Conservation (phyloP, 2,888 invertebrate species). For the Ornithoptera alexandrae region DNA sequence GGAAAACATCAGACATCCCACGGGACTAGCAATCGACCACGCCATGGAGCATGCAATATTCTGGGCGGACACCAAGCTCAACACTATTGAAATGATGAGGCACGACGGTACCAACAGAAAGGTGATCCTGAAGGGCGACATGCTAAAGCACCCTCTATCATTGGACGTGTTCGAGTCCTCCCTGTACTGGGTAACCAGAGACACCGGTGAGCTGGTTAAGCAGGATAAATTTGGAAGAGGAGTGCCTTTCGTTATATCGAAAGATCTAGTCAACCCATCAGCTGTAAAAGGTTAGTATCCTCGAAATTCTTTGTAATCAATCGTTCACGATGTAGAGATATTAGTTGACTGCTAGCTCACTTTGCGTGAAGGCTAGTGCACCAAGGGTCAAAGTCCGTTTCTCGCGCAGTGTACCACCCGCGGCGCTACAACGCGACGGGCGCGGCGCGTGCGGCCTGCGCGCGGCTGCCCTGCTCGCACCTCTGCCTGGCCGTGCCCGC, state of each 20-base stretch:
- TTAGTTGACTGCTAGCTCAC: no score
- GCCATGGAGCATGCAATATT: constrained; percentile 93
- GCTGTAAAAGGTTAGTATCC: constrained; percentile 85
- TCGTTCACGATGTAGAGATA: neutral
- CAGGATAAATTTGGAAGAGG: constrained; percentile 99
- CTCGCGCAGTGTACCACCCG: constrained; percentile 85
- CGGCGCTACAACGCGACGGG: constrained; percentile 89
- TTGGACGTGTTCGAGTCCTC: constrained; percentile 96
- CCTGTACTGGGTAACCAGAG: constrained; percentile 95
- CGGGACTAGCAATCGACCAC: constrained; percentile 94
- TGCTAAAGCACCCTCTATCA: constrained; percentile 88
- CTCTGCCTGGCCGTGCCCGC: constrained; percentile 94
- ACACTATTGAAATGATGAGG: constrained; percentile 92
- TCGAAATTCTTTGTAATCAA: no score
- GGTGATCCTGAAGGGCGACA: constrained; percentile 85
- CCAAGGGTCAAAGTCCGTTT: neutral
- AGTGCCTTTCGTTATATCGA: constrained; percentile 89
- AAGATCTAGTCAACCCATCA: constrained; percentile 91
- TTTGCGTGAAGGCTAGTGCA: no score
- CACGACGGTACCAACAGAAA: constrained; percentile 89
- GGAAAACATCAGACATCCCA: constrained; percentile 91
- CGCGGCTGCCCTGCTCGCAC: constrained; percentile 89
- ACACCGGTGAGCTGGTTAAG: constrained; percentile 90
- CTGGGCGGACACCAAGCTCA: constrained; percentile 97
- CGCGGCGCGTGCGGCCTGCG: constrained; percentile 82